Evolutionary conservation across 2,113 vertebrate species (phyloP), one percentile per base, ranked within the genome.

Genomic region (Prolemur simus): DNA sequence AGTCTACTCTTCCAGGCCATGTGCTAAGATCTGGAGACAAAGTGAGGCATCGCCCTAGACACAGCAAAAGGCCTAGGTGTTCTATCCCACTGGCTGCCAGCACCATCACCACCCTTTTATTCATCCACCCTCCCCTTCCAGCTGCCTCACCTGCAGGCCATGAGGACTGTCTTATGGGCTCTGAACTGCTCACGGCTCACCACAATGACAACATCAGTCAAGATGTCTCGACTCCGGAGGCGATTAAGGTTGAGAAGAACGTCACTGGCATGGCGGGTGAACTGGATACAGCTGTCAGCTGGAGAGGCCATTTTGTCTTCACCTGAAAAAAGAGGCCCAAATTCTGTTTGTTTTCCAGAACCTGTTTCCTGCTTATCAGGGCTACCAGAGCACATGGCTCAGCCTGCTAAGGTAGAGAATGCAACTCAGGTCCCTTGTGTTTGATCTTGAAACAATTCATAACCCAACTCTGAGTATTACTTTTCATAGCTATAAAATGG

Each of bases 271-370:
- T 99, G 99, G 92, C 99, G 99, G 6, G 99, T 99, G 98, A 99
- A 99, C 97, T 99, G 99, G 98, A 99, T 99, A 98, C 99, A 99
- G 98, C 99, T 99, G 98, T 99, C 99, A 96, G 99, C 99, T 17
- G 99, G 99, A 0, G 99, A 99, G 98, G 99, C 99, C 99, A 99
- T 99, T 98, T 98, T 97, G 98, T 99, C 97, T 97, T 99, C 97
- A 98, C 98, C 98, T 97, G 81, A 81, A 54, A 93, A 60, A 83
- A 91, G 32, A 4, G 6, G 32, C 25, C 85, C n/a, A 29, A 87
- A 42, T 74, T n/a, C 60, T 78, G 9, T 37, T 0, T 92, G 87
- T 92, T 84, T 97, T 94, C 96, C 73, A 95, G 56, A 97, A 74
- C 73, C 93, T 90, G 92, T 56, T 95, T 92, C 4, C 81, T 95